A percentile compares a stretch with the other conserved stretches of the same genome.
phyloP scores from a whole-genome alignment of 2,797 vertebrate species.

The Pseudomugil gertrudae region DNA sequence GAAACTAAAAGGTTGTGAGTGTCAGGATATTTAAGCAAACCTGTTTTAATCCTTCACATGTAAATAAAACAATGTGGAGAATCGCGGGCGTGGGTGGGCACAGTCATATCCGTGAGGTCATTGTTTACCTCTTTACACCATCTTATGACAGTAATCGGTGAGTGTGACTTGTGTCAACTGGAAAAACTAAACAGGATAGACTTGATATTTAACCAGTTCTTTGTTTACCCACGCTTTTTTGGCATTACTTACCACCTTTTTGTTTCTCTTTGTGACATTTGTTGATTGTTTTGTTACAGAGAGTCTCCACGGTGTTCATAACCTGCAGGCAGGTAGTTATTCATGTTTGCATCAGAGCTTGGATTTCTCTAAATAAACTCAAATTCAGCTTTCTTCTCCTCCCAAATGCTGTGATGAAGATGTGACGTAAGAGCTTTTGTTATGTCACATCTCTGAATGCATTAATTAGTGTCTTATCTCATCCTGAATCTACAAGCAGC shows the following conservation, averaged over 20 bases:
- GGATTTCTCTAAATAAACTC: conserved; percentile 12
- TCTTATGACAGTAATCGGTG: conserved; percentile 18
- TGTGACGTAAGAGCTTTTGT: conserved; percentile 1
- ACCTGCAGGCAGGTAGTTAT: conserved; percentile 24
- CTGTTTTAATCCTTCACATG: no score
- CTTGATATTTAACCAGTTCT: not conserved
- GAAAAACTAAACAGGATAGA: conserved; percentile 28
- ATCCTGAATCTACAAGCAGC: not conserved
- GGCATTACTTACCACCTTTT: not conserved
- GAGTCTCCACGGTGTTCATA: conserved; percentile 16
- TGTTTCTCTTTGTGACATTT: conserved; percentile 10
- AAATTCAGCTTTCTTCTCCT: not conserved
- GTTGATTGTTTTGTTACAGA: conserved; percentile 6
- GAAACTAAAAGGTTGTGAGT: conserved; percentile 6
- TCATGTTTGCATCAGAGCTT: conserved; percentile 33
- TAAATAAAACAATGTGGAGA: conserved; percentile 30
- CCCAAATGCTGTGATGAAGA: not conserved
- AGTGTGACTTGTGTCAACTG: conserved; percentile 3
- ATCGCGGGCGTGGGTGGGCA: conserved; percentile 19
- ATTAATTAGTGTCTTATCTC: not conserved
- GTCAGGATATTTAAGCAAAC: conserved; percentile 7
- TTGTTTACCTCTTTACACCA: conserved; percentile 19
- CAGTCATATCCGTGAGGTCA: conserved; percentile 14
- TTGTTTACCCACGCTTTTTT: no score
- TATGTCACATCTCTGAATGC: conserved; percentile 37